phyloP scores from a whole-genome alignment of 2,888 invertebrate species.

The Bombylius discolor region DNA sequence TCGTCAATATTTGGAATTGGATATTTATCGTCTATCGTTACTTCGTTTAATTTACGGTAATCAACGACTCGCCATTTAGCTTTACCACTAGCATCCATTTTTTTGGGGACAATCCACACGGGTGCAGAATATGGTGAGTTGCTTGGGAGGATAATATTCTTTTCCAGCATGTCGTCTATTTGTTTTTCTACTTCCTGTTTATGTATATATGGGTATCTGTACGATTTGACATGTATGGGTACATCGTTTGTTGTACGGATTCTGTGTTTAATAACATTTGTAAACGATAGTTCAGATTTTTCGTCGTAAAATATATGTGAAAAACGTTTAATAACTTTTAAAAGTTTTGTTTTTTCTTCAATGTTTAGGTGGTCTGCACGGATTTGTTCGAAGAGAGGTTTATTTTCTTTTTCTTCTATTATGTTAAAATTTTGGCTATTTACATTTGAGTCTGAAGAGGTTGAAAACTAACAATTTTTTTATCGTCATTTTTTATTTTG shows the following conservation, averaged over 20 bases:
- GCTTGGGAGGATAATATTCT: not conserved
- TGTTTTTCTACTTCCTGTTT: constrained; percentile 1
- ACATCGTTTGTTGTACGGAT: not conserved
- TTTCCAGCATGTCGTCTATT: not conserved
- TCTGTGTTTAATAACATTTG: constrained; percentile 1
- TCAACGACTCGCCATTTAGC: constrained; percentile 6
- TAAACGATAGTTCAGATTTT: not conserved
- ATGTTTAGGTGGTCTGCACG: not conserved
- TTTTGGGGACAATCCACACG: not conserved
- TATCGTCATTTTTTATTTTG: not conserved
- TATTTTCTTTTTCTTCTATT: not conserved
- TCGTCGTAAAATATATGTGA: not conserved
- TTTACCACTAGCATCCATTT: constrained; percentile 1
- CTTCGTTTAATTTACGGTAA: constrained; percentile 9
- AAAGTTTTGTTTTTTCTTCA: not conserved
- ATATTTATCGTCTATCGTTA: constrained; percentile 17
- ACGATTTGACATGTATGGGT: not conserved
- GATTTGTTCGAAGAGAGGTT: not conserved
- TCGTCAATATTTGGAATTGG: constrained; percentile 18
- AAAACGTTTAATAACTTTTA: not conserved
- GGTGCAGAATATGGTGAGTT: not conserved
- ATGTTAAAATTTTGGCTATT: not conserved
- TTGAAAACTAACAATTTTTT: not conserved
- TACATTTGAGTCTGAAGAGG: not conserved
- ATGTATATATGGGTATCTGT: not conserved